Evolutionary conservation across 1,140 invertebrate genomes (phyloP), one percentile per base, ranked within the genome.

Genomic region (Zaprionus capensis): DNA sequence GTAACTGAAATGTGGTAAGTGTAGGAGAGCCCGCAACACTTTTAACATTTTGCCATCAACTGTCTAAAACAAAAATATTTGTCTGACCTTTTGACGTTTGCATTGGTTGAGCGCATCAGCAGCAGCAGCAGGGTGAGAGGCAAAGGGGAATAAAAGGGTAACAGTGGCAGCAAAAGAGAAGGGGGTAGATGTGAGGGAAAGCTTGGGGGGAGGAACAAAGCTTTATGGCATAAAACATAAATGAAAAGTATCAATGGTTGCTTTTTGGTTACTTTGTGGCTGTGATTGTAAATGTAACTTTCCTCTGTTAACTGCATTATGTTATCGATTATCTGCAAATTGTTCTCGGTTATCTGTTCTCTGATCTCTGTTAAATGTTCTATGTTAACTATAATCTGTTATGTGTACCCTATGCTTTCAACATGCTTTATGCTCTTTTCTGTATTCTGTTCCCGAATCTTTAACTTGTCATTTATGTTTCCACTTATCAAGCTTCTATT

Each of bases 21-120:
- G 46, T 1, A n/a, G 2, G 22, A 7, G 4, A 51, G 20, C 20
- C 46, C 46, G 20, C 38, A 70, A 70, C 66, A 74, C 71, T 74
- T 74, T 69, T 57, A 75, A 64, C 72, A 67, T 64, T 64, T 75
- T 74, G 44, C 72, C 72, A 64, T 75, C 72, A 70, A 64, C 51
- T 64, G 67, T 58, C 59, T 41, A 70, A 59, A 75, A 75, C 67
- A 75, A 75, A 75, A 70, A 75, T 75, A 75, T 75, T 75, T 75
- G 59, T 31, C 11, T 28, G 67, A 64, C 67, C 59, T 70, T 70
- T 66, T 58, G 57, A 3, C 14, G 41, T 5, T 15, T 36, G 44
- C 51, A 12, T 56, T 56, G 53, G 22, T 56, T 56, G 41, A 46
- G 41, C 15, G 41, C 14, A 41, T 4, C 38, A 41, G 14, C 34